Base-by-base conservation (phyloP, 1,140 invertebrate species). In the Lepidurus arcticus region DNA sequence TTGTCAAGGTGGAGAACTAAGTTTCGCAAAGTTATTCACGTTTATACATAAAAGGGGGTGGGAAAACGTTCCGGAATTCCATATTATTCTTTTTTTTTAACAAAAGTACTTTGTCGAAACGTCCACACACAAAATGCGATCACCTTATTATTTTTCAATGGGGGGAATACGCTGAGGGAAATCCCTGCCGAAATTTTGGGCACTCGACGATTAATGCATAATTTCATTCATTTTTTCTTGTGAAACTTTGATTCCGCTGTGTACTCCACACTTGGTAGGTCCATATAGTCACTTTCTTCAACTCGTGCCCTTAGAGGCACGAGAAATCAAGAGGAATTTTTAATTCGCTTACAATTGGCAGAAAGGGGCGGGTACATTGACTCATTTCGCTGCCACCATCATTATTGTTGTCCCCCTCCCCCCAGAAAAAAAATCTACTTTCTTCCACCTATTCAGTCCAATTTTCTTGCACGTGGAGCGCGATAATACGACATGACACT, bases 401-500 rank as follows among this genome's bases (percentile, higher is more conserved):
- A 34, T 34, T 34, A 34, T 34, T 34, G 34, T 3, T 34, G 34
- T 65, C 9, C 6, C 53, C 13, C 16, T 65, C 53, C 53, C 47
- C 13, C 53, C 16, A 13, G 21, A 65, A 8, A 13, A 13, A 65
- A 13, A 65, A 65, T 21, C 16, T n/a, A 5, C 21, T 21, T 65
- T 65, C 53, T 65, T 21, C 21, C 21, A 21, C 5, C 53, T 65
- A 65, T 34, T 34, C 2, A 34, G 34, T 34, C 53, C 53, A 65
- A 65, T 21, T 65, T 65, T 8, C 13, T 65, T 65, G 7, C 16
- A 7, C 21, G 6, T 21, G 53, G 53, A 65, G 7, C 53, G 53
- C 53, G 53, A 65, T 65, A 65, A 65, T 65, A 65, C 53, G 53
- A 65, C 53, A 65, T 65, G 53, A 65, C 53, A 65, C 53, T 65